These are phyloP conservation scores for Ectemnius cavifrons DNA, from an alignment of 2,888 invertebrate species.

Conservation along the genomic window DNA sequence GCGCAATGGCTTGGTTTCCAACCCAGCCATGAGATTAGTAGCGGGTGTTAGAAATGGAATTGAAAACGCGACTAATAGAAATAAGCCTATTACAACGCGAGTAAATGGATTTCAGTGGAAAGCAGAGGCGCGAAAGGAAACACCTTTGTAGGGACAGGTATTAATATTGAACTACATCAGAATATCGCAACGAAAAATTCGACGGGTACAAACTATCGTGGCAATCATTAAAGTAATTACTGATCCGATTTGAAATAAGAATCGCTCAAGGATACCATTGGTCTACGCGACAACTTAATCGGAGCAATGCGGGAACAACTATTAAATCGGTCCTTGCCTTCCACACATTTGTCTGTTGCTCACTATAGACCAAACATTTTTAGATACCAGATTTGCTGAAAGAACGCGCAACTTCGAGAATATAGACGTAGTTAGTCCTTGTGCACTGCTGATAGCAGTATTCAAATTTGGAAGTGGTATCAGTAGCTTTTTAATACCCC, in stretches of 20 bases:
- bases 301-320: not conserved
- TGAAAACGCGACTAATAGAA: constrained; percentile 80
- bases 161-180: constrained; percentile 30
- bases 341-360: not conserved
- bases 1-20: constrained; percentile 91
- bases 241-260: too few relatives aligned
- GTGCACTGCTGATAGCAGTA: constrained; percentile 41
- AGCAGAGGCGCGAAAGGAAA: constrained; percentile 84
- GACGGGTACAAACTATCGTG: too few relatives aligned
- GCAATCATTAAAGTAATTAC: too few relatives aligned
- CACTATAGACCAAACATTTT: not conserved
- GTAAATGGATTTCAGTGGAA: constrained; percentile 89
- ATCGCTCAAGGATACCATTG: too few relatives aligned
- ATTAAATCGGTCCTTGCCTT: not conserved
- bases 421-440: constrained; percentile 48
- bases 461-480: constrained; percentile 54
- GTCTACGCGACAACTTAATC: too few relatives aligned
- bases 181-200: not conserved
- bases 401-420: constrained; percentile 26
- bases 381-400: constrained; percentile 21
- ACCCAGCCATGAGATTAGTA: constrained; percentile 91
- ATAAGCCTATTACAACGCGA: constrained; percentile 76
- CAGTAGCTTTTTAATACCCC: constrained; percentile 40
- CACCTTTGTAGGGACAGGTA: constrained; percentile 82
- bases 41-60: constrained; percentile 87